Evolutionary conservation across 1,140 invertebrate species (phyloP).

Genomic region (Bombus impatiens): DNA sequence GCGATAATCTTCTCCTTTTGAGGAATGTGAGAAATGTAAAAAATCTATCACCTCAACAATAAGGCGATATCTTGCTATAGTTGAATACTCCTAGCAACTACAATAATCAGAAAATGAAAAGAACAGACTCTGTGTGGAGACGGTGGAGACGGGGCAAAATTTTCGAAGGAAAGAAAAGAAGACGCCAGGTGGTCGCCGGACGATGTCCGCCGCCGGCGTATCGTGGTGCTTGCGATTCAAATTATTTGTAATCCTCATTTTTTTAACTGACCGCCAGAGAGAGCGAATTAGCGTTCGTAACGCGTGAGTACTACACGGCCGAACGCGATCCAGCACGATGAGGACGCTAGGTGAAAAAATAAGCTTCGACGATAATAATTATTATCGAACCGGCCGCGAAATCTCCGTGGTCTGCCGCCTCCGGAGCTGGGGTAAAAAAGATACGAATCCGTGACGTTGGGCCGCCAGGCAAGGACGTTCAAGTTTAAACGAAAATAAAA

Average conservation of each 20-base stretch:
- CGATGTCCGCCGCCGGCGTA: no score
- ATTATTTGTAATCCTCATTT: constrained; percentile 67
- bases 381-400: constrained; percentile 53
- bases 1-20: no score
- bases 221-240: constrained; percentile 25
- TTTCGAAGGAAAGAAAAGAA: not conserved
- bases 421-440: constrained; percentile 15
- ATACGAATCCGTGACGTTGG: constrained; percentile 45
- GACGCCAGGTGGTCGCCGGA: constrained; percentile 35
- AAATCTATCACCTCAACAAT: not conserved
- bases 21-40: no score
- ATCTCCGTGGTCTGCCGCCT: constrained; percentile 25
- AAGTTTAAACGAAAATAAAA: constrained; percentile 82
- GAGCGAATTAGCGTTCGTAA: constrained; percentile 54
- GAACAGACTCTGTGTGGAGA: not conserved
- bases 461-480: constrained; percentile 77
- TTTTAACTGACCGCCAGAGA: constrained; percentile 34
- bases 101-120: not conserved
- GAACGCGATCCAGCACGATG: constrained; percentile 24
- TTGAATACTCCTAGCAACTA: not conserved
- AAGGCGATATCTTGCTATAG: not conserved
- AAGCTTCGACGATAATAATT: constrained; percentile 66
- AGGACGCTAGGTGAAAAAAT: constrained; percentile 61
- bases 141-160: constrained; percentile 9
- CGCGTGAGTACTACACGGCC: constrained; percentile 9